Base-by-base conservation (phyloP, 2,113 vertebrate species). In the Isichthys henryi region DNA sequence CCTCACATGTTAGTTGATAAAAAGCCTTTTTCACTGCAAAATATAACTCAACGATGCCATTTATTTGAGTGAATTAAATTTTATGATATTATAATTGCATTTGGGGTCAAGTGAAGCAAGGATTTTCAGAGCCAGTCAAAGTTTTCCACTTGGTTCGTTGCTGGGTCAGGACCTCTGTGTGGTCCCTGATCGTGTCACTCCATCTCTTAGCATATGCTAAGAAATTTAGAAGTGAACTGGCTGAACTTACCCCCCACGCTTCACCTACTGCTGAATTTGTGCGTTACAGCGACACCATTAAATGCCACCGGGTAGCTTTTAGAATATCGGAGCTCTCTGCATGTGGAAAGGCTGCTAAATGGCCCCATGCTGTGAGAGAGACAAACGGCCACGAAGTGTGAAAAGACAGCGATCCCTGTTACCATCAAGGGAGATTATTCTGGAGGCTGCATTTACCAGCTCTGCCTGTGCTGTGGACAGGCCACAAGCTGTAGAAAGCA, bases 311-410 rank as follows among this genome's bases (percentile, higher is more conserved):
- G 66, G n/a, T 50, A 48, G 27, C 88, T 80, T 88, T 39, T 53
- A 52, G 66, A 88, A 50, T 50, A 88, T 74, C 35, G 70, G 77
- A 43, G 74, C 7, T 52, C 88, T 74, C 77, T 53, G 88, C 88
- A 88, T 80, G 66, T 80, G 48, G 48, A 50, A 52, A 80, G 31
- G 27, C 21, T n/a, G 74, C 50, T 23, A 74, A 83, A 31, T 21
- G 46, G 35, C 46, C 88, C 74, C 88, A 43, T 82, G 74, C 88
- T 82, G 74, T 39, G 50, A 53, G 52, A 45, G 43, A 45, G 74
- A 19, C 27, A 53, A 83, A 19, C 39, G 23, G 13, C 53, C 53
- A 9, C 15, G 10, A 50, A 19, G 50, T 83, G 74, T 80, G 66
- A 88, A 52, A 82, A 52, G 88, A 74, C 49, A 27, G 88, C 49